phyloP scores from a whole-genome alignment of 2,888 invertebrate genomes.

The Amiota minor region DNA sequence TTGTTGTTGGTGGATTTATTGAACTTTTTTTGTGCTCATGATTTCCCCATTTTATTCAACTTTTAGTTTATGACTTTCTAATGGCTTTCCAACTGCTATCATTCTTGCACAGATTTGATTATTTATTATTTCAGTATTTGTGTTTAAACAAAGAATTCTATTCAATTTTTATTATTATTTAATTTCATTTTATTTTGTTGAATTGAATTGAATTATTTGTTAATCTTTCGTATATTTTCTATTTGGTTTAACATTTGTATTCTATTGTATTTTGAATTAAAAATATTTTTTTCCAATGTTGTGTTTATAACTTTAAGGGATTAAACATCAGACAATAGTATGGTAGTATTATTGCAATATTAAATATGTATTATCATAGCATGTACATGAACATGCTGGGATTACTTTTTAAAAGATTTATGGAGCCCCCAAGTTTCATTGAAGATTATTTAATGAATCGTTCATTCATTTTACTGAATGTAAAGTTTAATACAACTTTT shows the following conservation, averaged over 20 bases:
- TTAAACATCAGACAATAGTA: not conserved
- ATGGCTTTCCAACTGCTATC: too few relatives aligned
- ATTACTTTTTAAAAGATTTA: not conserved
- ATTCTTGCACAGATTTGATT: too few relatives aligned
- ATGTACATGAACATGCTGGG: not conserved
- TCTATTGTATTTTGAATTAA: not conserved
- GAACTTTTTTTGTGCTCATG: not conserved
- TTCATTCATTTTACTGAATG: not conserved
- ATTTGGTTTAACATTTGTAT: too few relatives aligned
- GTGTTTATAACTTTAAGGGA: slow-evolving; percentile 16
- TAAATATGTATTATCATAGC: not conserved
- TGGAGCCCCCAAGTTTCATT: not conserved
- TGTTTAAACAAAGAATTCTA: too few relatives aligned
- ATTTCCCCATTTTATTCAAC: too few relatives aligned
- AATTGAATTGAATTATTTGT: too few relatives aligned
- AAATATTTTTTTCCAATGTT: not conserved
- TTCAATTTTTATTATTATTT: too few relatives aligned
- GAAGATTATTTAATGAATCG: not conserved
- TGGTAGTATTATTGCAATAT: not conserved
- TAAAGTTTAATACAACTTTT: not conserved
- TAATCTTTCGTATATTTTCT: too few relatives aligned
- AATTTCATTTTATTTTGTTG: too few relatives aligned
- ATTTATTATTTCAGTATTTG: too few relatives aligned
- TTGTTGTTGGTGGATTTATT: slow-evolving; percentile 1
- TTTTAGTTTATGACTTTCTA: too few relatives aligned